These are phyloP conservation scores for Gymnorhina tibicen DNA, from an alignment of 2,113 vertebrate genomes.

Conservation along the genomic window DNA sequence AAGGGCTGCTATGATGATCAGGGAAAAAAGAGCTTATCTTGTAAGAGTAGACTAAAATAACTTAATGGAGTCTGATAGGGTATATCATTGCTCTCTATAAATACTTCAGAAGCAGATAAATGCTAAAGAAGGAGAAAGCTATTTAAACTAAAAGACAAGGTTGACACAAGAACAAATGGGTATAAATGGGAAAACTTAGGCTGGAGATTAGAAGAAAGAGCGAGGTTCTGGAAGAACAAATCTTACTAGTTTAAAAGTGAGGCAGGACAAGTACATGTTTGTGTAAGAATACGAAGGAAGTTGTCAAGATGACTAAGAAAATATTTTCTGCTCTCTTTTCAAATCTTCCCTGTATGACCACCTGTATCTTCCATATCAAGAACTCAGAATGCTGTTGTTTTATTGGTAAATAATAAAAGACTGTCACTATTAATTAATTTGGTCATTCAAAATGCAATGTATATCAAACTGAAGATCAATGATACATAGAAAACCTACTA, in stretches of 20 bases:
- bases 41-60: constrained; percentile 47
- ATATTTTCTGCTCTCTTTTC: neutral
- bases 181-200: constrained; percentile 25
- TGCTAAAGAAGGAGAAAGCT: constrained; percentile 29
- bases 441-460: neutral
- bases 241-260: constrained; percentile 11
- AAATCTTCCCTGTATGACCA: neutral
- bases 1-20: constrained; percentile 2
- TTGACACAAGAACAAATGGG: constrained; percentile 49
- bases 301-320: neutral
- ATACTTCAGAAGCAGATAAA: constrained; percentile 60
- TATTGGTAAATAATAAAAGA: neutral
- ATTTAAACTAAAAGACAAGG: constrained; percentile 54
- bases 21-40: constrained; percentile 36
- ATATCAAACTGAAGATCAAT: neutral
- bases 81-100: constrained; percentile 53
- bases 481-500: neutral
- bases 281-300: neutral
- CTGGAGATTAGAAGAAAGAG: neutral
- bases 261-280: neutral
- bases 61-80: constrained; percentile 45
- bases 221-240: constrained; percentile 9
- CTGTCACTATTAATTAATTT: neutral
- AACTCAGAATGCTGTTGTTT: neutral
- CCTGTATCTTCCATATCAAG: neutral